These are phyloP conservation scores for Masnerella sp. DNA, from an alignment of 2,888 invertebrate species.

Conservation along the genomic window DNA sequence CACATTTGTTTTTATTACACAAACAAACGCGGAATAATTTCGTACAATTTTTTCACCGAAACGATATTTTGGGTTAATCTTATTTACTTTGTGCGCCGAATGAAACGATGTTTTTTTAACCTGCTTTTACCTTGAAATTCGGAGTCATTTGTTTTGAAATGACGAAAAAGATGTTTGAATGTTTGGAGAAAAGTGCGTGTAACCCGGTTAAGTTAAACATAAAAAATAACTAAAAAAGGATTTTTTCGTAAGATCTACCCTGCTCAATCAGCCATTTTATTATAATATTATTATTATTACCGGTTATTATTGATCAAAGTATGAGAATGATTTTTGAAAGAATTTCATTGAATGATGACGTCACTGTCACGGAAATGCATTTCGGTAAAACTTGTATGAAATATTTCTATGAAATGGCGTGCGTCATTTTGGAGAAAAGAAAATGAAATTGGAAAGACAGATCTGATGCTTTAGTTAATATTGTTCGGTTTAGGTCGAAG, in stretches of 20 bases:
- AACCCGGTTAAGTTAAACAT: slow-evolving; percentile 5
- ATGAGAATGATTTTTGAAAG: too few relatives aligned
- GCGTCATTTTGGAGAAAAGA: slow-evolving; percentile 27
- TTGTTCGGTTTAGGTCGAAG: slow-evolving; percentile 45
- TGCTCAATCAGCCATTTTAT: too few relatives aligned
- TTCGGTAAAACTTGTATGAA: not conserved
- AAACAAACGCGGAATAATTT: slow-evolving; percentile 7
- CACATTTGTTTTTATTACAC: not conserved
- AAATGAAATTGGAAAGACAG: too few relatives aligned
- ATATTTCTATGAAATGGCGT: not conserved
- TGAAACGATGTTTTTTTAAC: slow-evolving; percentile 17
- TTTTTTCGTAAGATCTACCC: too few relatives aligned
- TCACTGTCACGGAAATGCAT: too few relatives aligned
- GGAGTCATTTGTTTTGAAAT: slow-evolving; percentile 8
- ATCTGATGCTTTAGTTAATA: too few relatives aligned
- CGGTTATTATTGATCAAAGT: too few relatives aligned
- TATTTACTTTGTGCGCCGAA: slow-evolving; percentile 35
- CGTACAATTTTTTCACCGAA: slow-evolving; percentile 12
- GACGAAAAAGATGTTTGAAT: slow-evolving; percentile 5
- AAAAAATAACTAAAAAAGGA: too few relatives aligned
- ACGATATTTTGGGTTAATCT: slow-evolving; percentile 30
- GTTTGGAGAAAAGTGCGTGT: slow-evolving; percentile 2
- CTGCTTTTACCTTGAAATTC: slow-evolving; percentile 32
- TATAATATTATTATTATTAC: too few relatives aligned
- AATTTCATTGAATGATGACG: too few relatives aligned